Conservation (phyloP, 2,888 invertebrate genomes). For the Aphodius granarius region DNA sequence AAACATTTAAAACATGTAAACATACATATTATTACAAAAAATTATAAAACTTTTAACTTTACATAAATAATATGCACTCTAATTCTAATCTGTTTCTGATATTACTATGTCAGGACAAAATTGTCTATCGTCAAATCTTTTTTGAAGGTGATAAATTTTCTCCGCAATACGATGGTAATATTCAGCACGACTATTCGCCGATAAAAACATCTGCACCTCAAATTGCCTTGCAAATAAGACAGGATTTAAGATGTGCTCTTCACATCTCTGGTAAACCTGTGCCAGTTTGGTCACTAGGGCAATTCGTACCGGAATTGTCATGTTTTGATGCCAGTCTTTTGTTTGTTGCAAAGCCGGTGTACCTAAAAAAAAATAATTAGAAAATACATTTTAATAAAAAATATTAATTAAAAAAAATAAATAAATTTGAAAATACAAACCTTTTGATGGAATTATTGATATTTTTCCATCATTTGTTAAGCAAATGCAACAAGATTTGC, state of each 20-base stretch:
- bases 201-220: not conserved
- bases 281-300: not conserved
- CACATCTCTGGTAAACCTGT: not conserved
- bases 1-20: no score
- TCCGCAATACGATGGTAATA: slow-evolving; percentile 6
- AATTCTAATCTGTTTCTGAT: not conserved
- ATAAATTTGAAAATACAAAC: no score
- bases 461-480: not conserved
- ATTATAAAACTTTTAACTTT: no score
- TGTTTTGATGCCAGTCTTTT: not conserved
- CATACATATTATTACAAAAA: no score
- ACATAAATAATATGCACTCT: not conserved
- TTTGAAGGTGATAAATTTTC: slow-evolving; percentile 1
- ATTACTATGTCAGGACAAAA: not conserved
- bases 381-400: no score
- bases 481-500: not conserved
- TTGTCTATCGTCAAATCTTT: not conserved
- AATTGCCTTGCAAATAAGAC: not conserved
- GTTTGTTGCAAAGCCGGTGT: not conserved
- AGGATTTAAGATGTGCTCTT: not conserved
- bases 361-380: no score
- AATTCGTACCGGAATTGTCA: not conserved
- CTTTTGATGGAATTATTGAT: not conserved
- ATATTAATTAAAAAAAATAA: no score
- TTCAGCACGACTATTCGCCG: not conserved